Percentiles rank a stretch among this genome's conserved stretches.
Evolutionary conservation across 2,113 vertebrate genomes (phyloP).

Genomic region (Larimichthys polyactis): DNA sequence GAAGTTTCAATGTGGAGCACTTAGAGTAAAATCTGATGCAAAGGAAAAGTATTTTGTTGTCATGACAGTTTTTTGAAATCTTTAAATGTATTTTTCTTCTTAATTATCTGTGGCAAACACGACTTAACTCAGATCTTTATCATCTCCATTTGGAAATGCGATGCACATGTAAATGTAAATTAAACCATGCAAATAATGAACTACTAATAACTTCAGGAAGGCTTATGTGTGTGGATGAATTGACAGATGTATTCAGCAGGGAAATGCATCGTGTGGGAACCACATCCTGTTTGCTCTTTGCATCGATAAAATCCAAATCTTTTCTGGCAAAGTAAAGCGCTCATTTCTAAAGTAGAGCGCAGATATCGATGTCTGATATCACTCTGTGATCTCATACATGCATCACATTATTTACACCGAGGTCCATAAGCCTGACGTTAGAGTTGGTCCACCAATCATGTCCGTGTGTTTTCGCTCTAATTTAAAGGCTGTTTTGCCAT

Average conservation of each 20-base stretch:
- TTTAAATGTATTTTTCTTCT: neutral
- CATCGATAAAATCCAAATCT: neutral
- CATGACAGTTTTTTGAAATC: neutral
- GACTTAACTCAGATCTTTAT: conserved; percentile 12
- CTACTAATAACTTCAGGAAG: neutral
- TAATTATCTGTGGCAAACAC: neutral
- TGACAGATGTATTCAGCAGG: neutral
- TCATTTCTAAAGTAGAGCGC: neutral
- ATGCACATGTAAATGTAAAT: neutral
- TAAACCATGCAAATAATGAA: neutral
- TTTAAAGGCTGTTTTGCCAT: neutral
- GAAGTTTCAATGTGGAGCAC: neutral
- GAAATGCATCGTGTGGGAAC: conserved; percentile 23
- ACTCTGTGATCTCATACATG: neutral
- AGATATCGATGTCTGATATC: neutral
- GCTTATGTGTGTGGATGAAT: neutral
- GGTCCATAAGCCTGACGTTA: neutral
- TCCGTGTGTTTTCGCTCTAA: neutral
- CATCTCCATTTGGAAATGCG: neutral
- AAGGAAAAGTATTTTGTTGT: neutral
- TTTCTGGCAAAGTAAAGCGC: neutral
- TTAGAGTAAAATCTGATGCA: neutral
- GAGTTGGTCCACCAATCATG: neutral
- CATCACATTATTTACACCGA: neutral
- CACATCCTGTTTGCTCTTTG: neutral